These are phyloP conservation scores for Coryphaenoides rupestris DNA, from an alignment of 2,113 vertebrate genomes.

Conservation along the genomic window DNA sequence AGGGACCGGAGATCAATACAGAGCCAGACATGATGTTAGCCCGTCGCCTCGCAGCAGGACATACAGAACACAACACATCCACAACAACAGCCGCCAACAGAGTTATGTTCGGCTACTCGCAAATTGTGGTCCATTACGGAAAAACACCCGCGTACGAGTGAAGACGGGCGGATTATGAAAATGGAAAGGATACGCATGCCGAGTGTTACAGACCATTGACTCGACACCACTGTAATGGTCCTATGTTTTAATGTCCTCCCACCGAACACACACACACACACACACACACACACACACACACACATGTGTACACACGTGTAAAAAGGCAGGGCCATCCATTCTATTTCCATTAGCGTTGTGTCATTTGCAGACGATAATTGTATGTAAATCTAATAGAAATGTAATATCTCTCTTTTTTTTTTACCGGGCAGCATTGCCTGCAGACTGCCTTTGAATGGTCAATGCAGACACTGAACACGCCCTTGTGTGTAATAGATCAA, in stretches of 20 bases:
- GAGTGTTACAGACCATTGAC: slow-evolving; percentile 43
- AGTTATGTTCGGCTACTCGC: slow-evolving; percentile 35
- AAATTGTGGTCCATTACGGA: slow-evolving; percentile 37
- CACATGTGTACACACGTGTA: too few species aligned
- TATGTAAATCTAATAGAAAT: slow-evolving; percentile 53
- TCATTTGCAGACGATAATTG: slow-evolving; percentile 43
- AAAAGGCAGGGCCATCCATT: slow-evolving; percentile 39
- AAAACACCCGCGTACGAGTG: slow-evolving; percentile 19
- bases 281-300: neutral
- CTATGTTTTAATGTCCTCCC: slow-evolving; percentile 1
- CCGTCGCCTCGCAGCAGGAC: slow-evolving; percentile 42
- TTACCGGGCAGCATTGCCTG: too few species aligned
- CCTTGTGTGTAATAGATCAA: too few species aligned
- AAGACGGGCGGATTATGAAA: slow-evolving; percentile 42
- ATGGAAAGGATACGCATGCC: slow-evolving; percentile 22
- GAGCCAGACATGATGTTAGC: slow-evolving; percentile 39
- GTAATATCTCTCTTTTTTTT: slow-evolving; percentile 30
- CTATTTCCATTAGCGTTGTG: slow-evolving; percentile 50
- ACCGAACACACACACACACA: too few species aligned
- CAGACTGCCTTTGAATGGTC: too few species aligned
- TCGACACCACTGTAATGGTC: slow-evolving; percentile 16
- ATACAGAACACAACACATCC: slow-evolving; percentile 51
- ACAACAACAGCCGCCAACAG: slow-evolving; percentile 5
- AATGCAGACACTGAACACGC: too few species aligned
- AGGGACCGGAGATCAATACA: slow-evolving; percentile 66